Evolutionary conservation across 2,113 vertebrate species (phyloP).

Genomic region (Stigmatopora argus): DNA sequence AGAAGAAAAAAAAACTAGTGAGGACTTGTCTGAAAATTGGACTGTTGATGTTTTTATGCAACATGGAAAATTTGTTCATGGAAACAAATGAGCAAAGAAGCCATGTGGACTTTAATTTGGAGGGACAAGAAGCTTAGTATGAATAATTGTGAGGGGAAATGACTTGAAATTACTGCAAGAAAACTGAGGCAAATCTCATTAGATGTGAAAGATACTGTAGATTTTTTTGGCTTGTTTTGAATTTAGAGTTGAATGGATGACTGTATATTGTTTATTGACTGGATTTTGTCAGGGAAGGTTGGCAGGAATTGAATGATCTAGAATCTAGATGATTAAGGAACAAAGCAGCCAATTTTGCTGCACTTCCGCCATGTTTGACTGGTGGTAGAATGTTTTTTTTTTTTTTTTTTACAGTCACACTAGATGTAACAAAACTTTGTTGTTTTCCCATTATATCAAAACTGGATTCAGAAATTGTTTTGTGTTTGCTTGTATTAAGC

Average conservation of each 20-base stretch:
- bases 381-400: too few relatives aligned
- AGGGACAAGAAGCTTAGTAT: background rate
- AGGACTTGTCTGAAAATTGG: background rate
- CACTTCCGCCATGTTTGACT: too few relatives aligned
- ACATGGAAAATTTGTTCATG: background rate
- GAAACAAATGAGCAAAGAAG: background rate
- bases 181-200: background rate
- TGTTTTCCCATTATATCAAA: too few relatives aligned
- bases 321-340: too few relatives aligned
- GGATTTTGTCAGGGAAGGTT: too few relatives aligned
- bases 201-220: background rate
- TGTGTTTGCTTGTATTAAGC: too few relatives aligned
- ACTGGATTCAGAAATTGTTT: too few relatives aligned
- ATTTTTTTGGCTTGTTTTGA: background rate
- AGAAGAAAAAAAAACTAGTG: background rate
- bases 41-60: conserved; percentile 8
- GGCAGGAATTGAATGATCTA: too few relatives aligned
- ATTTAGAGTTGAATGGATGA: background rate
- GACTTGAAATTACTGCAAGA: background rate
- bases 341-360: too few relatives aligned
- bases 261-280: background rate
- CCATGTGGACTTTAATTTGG: background rate
- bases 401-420: too few relatives aligned
- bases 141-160: background rate
- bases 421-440: too few relatives aligned